Evolutionary conservation across 2,113 vertebrate species (phyloP).

Genomic region (Cynocephalus volans): DNA sequence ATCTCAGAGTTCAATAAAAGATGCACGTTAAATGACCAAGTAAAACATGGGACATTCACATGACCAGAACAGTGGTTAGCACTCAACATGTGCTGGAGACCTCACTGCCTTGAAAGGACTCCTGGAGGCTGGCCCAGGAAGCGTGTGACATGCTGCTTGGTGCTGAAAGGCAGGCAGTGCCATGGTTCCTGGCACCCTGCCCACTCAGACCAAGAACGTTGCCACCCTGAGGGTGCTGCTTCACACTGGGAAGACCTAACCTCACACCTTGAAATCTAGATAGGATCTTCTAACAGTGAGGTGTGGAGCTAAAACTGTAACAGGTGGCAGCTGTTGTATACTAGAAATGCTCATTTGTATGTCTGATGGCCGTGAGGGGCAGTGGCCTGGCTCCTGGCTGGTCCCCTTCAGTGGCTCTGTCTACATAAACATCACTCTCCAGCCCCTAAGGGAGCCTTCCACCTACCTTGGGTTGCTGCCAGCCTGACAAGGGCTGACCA

Average conservation of each 20-base stretch:
- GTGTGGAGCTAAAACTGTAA: neutral
- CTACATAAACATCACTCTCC: neutral
- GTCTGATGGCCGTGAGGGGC: fast-evolving
- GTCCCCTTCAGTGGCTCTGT: fast-evolving
- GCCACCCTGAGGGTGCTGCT: neutral
- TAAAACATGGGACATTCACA: fast-evolving
- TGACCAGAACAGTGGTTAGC: fast-evolving
- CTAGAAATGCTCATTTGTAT: fast-evolving
- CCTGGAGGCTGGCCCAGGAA: neutral
- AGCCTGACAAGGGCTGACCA: neutral
- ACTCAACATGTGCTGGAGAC: neutral
- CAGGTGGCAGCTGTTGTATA: fast-evolving
- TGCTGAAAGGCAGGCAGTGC: neutral
- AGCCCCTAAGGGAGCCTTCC: neutral
- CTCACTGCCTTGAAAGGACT: neutral
- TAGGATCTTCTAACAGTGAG: neutral
- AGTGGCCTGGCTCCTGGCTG: fast-evolving
- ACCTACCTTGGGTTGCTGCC: fast-evolving
- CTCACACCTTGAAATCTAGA: neutral
- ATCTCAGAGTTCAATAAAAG: neutral
- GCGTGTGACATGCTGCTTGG: fast-evolving
- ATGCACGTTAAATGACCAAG: neutral
- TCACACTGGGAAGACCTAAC: neutral
- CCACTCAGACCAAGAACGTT: fast-evolving
- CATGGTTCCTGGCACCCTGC: neutral